These are phyloP conservation scores for Asarcornis scutulata DNA, from an alignment of 2,113 vertebrate genomes.

Conservation along the genomic window DNA sequence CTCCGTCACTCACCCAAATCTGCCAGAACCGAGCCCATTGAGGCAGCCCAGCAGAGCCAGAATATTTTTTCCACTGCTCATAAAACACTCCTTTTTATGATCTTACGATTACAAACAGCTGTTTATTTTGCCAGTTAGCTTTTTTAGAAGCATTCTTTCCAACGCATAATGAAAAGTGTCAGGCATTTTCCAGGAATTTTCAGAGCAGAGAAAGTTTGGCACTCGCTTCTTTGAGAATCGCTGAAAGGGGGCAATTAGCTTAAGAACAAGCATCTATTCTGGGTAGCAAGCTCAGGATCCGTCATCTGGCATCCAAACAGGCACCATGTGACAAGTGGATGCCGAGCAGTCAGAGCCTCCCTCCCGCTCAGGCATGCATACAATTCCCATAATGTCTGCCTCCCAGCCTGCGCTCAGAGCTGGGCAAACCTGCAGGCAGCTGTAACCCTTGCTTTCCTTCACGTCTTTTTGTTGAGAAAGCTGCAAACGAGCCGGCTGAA, in stretches of 20 bases:
- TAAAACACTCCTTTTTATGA: not conserved
- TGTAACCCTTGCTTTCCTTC: not conserved
- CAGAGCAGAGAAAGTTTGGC: not conserved
- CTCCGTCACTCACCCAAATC: not conserved
- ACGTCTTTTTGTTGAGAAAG: not conserved
- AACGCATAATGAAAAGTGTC: not conserved
- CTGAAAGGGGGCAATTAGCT: slow-evolving; percentile 21
- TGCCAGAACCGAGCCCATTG: accelerated
- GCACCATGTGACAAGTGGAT: not conserved
- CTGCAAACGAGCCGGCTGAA: accelerated
- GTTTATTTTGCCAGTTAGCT: not conserved
- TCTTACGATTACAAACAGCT: not conserved
- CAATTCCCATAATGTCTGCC: slow-evolving; percentile 51
- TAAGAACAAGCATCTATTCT: slow-evolving; percentile 31
- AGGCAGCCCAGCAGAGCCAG: not conserved
- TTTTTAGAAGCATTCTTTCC: not conserved
- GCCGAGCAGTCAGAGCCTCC: slow-evolving; percentile 31
- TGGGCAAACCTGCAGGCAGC: not conserved
- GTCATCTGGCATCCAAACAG: slow-evolving; percentile 10
- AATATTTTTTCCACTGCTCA: not conserved
- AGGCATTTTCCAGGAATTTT: slow-evolving; percentile 11
- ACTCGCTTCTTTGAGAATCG: not conserved
- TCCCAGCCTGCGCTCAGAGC: not conserved
- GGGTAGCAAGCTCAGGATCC: slow-evolving; percentile 15
- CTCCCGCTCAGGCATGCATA: slow-evolving; percentile 47